A percentile compares a stretch with the other conserved stretches of the same genome.
These are phyloP conservation scores for Emydoidea blandingii DNA, from an alignment of 2,797 vertebrate species.

Conservation along the genomic window DNA sequence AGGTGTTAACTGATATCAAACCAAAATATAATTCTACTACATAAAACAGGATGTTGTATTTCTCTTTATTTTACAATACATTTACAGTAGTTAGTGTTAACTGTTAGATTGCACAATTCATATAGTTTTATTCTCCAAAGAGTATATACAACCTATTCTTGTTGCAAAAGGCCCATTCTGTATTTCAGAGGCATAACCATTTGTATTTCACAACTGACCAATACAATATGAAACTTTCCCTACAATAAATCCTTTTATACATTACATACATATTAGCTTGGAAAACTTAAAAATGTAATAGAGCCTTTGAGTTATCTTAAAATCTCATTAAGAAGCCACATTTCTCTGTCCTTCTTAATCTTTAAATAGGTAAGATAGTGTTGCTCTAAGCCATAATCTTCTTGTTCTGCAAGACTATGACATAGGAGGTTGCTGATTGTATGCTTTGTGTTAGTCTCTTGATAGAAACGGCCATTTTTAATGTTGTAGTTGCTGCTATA, in stretches of 20 bases:
- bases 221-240: not conserved
- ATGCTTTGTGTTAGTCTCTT: not conserved
- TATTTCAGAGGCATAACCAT: not conserved
- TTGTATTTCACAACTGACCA: not conserved
- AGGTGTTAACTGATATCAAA: not conserved
- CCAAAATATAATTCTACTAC: not conserved
- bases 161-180: not conserved
- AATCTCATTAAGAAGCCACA: not conserved
- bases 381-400: not conserved
- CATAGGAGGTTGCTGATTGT: conserved; percentile 15
- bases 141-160: not conserved
- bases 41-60: not conserved
- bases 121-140: not conserved
- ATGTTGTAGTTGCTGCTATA: not conserved
- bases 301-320: not conserved
- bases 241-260: not conserved
- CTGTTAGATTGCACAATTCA: not conserved
- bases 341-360: not conserved
- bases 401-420: not conserved
- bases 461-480: not conserved
- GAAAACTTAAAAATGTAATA: not conserved
- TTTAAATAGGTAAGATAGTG: not conserved
- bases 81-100: not conserved
- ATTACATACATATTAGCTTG: too few species aligned
- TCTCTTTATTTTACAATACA: not conserved